Evolutionary conservation across 2,888 invertebrate genomes (phyloP), one percentile per base, ranked within the genome.

Genomic region (Heliconius charithonia): DNA sequence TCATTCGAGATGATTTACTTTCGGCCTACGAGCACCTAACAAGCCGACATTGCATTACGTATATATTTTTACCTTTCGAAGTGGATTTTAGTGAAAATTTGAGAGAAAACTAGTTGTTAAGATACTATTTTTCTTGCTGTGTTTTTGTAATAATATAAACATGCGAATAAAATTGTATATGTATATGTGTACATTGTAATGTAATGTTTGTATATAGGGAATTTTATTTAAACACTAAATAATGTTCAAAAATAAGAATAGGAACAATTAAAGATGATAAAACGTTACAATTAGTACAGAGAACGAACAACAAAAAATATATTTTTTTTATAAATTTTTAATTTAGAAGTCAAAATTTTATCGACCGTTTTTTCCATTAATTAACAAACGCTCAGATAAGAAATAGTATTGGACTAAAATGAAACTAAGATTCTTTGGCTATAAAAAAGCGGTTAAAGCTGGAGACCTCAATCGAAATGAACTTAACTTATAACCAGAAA

Each of bases 1-100:
- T 81, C 80, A 81, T 82, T 82, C 77, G 74, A 70, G 79, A 79
- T 82, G 80, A 82, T 81, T 82, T 82, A 76, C 77, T 66, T 66
- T 13, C 76, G 25, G 76, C 74, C 65, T 67, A 74, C 65, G 56
- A 78, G 69, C 73, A 77, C 74, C 72, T 77, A 75, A 62, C 78
- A 72, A 78, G 78, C 70, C 59, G 72, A 80, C 66, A 75, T 75
- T 80, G 65, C 77, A 71, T 75, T 77, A 69, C 69, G 37, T 62
- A 45, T 27, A 74, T 69, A 76, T 32, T 79, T 76, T 71, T 75
- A 79, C 73, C 73, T 73, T 73, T 73, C 62, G 37, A 0, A 63
- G 25, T 74, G 16, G 41, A 74, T 74, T 74, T 41, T 16, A 41
- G 16, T 63, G 16, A 63, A 74, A 63, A 25, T 27, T 74, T 37